phyloP scores from a whole-genome alignment of 2,797 vertebrate species.

The Rhyacichthys aspro region DNA sequence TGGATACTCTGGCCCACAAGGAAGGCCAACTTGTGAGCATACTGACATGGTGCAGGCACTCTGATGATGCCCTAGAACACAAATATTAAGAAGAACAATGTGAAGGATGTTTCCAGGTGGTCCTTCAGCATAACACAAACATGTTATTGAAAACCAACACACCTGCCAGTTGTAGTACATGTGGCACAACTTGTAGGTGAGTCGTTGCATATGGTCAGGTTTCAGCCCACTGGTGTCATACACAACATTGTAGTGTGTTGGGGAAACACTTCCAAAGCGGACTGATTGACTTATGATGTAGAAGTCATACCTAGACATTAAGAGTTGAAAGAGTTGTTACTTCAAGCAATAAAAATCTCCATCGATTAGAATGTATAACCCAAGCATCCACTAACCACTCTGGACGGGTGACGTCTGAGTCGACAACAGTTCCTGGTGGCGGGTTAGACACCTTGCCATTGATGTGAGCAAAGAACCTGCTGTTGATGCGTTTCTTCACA shows the following conservation, averaged over 20 bases:
- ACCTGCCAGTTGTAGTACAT: slow-evolving; percentile 99
- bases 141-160: slow-evolving; percentile 29
- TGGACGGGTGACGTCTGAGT: slow-evolving; percentile 89
- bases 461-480: slow-evolving; percentile 85
- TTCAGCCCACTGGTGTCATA: slow-evolving; percentile 92
- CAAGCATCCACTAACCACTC: slow-evolving; percentile 85
- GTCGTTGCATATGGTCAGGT: slow-evolving; percentile 93
- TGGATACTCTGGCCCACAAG: slow-evolving; percentile 95
- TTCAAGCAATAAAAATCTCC: background rate
- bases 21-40: slow-evolving; percentile 96
- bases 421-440: slow-evolving; percentile 91
- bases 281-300: slow-evolving; percentile 93
- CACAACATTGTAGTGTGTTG: slow-evolving; percentile 95
- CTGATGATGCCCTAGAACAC: slow-evolving; percentile 86
- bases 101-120: background rate
- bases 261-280: slow-evolving; percentile 84
- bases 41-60: slow-evolving; percentile 96
- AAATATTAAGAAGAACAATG: background rate
- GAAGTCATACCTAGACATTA: slow-evolving; percentile 89
- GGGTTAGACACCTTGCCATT: slow-evolving; percentile 84
- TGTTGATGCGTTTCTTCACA: slow-evolving; percentile 91
- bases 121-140: background rate
- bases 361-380: background rate
- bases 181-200: slow-evolving; percentile 97
- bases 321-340: background rate